A percentile compares a stretch with the other conserved stretches of the same genome.
phyloP scores from a whole-genome alignment of 2,113 vertebrate genomes.

The Phylloscopus trochilus region DNA sequence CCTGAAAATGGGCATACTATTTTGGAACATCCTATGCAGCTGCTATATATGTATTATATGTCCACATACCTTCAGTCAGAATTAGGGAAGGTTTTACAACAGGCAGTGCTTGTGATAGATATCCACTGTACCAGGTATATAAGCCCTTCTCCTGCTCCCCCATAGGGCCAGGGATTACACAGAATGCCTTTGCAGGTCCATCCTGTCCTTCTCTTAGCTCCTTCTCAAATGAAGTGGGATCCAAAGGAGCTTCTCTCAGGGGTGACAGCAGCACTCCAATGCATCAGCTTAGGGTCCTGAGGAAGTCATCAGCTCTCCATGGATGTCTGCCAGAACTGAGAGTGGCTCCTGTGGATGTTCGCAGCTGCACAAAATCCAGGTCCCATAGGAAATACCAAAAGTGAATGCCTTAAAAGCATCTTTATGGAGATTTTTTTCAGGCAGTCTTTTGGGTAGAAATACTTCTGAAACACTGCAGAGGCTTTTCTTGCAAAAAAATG shows the following conservation, averaged over 20 bases:
- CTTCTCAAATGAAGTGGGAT: not conserved
- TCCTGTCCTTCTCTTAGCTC: not conserved
- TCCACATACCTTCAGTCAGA: not conserved
- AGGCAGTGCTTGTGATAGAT: not conserved
- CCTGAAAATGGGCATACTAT: not conserved
- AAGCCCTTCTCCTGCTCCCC: fast-evolving
- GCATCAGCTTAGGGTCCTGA: not conserved
- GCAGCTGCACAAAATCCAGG: not conserved
- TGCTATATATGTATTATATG: not conserved
- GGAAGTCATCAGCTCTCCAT: not conserved
- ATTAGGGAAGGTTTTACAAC: not conserved
- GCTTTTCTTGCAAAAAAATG: not conserved
- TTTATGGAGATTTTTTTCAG: not conserved
- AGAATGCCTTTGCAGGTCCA: not conserved
- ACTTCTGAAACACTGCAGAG: not conserved
- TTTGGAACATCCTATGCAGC: not conserved
- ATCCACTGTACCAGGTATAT: fast-evolving
- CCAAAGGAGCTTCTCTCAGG: not conserved
- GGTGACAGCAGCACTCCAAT: not conserved
- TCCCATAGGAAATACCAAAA: not conserved
- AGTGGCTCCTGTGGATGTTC: not conserved
- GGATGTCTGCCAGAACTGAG: not conserved
- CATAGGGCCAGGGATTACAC: not conserved
- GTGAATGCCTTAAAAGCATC: not conserved
- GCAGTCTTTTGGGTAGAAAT: not conserved